A percentile compares a stretch with the other conserved stretches of the same genome.
Evolutionary conservation across 2,888 invertebrate genomes (phyloP).

Genomic region (Lasioglossum lativentre): DNA sequence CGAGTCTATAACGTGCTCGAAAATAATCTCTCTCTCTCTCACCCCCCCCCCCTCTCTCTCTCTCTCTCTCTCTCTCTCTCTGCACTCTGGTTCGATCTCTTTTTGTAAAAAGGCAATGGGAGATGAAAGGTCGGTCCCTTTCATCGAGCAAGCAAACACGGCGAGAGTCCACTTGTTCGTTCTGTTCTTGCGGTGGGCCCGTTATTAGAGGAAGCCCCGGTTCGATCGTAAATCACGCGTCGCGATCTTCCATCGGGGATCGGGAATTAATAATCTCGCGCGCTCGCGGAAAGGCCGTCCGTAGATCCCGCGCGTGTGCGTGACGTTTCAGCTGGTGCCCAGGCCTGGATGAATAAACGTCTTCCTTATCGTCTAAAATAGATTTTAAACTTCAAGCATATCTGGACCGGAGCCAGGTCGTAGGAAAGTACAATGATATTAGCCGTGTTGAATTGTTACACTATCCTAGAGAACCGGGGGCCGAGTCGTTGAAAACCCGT

Average conservation of each 20-base stretch:
- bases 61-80: background rate
- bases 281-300: conserved; percentile 27
- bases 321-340: conserved; percentile 80
- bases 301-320: conserved; percentile 67
- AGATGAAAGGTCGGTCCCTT: conserved; percentile 3
- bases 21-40: background rate
- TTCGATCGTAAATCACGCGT: conserved; percentile 54
- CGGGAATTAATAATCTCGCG: conserved; percentile 68
- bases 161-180: background rate
- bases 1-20: background rate
- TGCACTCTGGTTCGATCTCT: background rate
- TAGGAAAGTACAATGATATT: conserved; percentile 80
- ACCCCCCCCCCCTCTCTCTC: too few relatives aligned
- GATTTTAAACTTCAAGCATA: conserved; percentile 82
- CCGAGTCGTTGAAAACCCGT: conserved; percentile 24
- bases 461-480: background rate
- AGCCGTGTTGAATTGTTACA: conserved; percentile 76
- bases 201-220: conserved; percentile 43
- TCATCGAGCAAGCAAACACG: conserved; percentile 10
- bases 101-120: background rate
- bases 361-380: conserved; percentile 84
- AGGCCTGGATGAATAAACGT: conserved; percentile 82
- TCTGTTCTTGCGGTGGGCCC: background rate
- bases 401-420: conserved; percentile 82
- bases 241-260: conserved; percentile 58